A percentile compares a stretch with the other conserved stretches of the same genome.
Conservation (phyloP, 2,888 invertebrate species). For the Meteorus cinctellus region DNA sequence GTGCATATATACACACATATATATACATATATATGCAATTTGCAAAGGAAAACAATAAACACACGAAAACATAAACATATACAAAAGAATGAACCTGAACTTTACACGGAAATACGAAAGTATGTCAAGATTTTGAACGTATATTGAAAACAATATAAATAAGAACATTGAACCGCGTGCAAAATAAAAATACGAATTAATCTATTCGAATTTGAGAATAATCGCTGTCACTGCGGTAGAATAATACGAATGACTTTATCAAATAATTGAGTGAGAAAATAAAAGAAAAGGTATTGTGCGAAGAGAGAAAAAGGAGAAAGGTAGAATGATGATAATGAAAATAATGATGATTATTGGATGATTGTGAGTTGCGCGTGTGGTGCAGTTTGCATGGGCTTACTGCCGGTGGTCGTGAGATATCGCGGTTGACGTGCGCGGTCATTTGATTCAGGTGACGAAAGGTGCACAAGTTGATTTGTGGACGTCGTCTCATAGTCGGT, state of each 20-base stretch:
- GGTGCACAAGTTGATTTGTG: constrained; percentile 18
- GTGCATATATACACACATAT: neutral
- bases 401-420: constrained; percentile 28
- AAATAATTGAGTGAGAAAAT: neutral
- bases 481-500: neutral
- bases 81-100: constrained; percentile 5
- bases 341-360: constrained; percentile 27
- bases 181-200: neutral
- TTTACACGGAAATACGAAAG: neutral
- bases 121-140: neutral
- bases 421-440: constrained; percentile 26
- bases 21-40: neutral
- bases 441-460: constrained; percentile 11
- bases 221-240: too few relatives aligned
- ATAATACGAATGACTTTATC: neutral
- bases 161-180: neutral
- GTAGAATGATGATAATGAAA: neutral
- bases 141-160: neutral
- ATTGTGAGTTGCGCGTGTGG: constrained; percentile 18
- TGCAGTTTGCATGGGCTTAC: constrained; percentile 19
- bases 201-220: neutral
- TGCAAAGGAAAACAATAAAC: neutral
- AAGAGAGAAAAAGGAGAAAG: neutral
- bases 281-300: neutral
- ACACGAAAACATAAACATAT: neutral